Base-by-base conservation (phyloP, 2,113 vertebrate species). In the Salminus brasiliensis region DNA sequence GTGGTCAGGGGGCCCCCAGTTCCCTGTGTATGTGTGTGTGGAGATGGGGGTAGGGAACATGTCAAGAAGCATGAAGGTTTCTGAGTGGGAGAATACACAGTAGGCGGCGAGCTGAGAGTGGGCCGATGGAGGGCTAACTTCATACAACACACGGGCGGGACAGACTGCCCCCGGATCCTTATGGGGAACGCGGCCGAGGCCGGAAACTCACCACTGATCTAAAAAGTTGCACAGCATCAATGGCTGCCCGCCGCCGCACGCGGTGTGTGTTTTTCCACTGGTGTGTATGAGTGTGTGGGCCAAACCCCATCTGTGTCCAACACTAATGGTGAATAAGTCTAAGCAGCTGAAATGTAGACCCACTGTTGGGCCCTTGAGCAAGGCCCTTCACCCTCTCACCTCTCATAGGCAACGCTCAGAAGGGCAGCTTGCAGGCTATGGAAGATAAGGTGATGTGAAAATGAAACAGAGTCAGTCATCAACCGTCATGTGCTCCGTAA, bases 41-140 rank as follows among this genome's bases (percentile, higher is more conserved):
- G 65, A 69, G 71, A 62, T 80, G 72, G 84, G 84, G 84, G 84
- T 78, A 72, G 84, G 81, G 81, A 80, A 85, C 74, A 80, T 80
- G 84, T 73, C 84, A 85, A 78, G 68, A 75, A 85, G 49, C 72
- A 59, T 79, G 62, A 84, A 72, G 76, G 36, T 45, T 59, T 75
- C 39, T 36, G 36, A 72, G 66, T 66, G 27, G 45, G 70, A 82
- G 72, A 76, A 76, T 60, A 81, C 36, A 78, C 83, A 83, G 76
- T n/a, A 60, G 30, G 39, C 65, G 16, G 25, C 25, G 52, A 77
- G 52, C 63, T 3, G 36, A 65, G 74, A 76, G 36, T 27, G 2
- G 39, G 10, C 36, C 43, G 39, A 45, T 11, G 32, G 27, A 21
- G 30, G 12, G 52, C 73, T 66, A n/a, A 53, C 73, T 66, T 53